These are phyloP conservation scores for Clistopyga incitator DNA, from an alignment of 2,888 invertebrate species.

Conservation along the genomic window DNA sequence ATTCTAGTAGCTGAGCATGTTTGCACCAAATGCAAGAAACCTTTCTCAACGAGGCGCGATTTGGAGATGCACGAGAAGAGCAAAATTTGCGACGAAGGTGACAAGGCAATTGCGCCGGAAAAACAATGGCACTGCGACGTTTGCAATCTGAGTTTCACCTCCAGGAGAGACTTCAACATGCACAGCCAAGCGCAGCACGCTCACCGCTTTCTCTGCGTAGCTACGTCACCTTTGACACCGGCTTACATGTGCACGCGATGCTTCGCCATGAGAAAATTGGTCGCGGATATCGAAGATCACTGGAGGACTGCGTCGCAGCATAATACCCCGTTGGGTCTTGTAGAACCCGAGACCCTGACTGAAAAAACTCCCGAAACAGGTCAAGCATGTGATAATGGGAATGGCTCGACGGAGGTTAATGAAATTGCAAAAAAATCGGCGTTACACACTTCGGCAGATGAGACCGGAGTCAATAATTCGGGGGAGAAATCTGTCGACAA, in stretches of 20 bases:
- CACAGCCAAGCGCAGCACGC: constrained; percentile 35
- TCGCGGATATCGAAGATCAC: constrained; percentile 71
- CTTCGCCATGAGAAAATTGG: constrained; percentile 39
- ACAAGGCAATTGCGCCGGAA: not conserved
- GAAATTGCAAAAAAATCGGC: not conserved
- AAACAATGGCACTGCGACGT: constrained; percentile 41
- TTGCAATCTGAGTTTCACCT: constrained; percentile 8
- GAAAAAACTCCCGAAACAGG: constrained; percentile 20
- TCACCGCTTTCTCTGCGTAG: constrained; percentile 12
- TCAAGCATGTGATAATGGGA: constrained; percentile 30
- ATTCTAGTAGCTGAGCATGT: constrained; percentile 78
- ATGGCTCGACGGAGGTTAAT: not conserved
- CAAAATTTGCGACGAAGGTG: not conserved
- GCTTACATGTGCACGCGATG: constrained; percentile 74
- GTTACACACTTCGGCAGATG: constrained; percentile 3
- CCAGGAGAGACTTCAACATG: constrained; percentile 22
- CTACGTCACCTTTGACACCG: not conserved
- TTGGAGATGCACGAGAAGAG: constrained; percentile 41
- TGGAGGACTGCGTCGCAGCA: constrained; percentile 68
- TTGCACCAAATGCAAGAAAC: constrained; percentile 75
- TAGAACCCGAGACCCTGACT: constrained; percentile 32
- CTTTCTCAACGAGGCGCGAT: constrained; percentile 71
- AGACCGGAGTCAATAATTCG: not conserved
- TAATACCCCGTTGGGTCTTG: not conserved
- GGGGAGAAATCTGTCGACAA: not conserved